phyloP scores from a whole-genome alignment of 2,113 vertebrate genomes.

The Taurulus bubalis region DNA sequence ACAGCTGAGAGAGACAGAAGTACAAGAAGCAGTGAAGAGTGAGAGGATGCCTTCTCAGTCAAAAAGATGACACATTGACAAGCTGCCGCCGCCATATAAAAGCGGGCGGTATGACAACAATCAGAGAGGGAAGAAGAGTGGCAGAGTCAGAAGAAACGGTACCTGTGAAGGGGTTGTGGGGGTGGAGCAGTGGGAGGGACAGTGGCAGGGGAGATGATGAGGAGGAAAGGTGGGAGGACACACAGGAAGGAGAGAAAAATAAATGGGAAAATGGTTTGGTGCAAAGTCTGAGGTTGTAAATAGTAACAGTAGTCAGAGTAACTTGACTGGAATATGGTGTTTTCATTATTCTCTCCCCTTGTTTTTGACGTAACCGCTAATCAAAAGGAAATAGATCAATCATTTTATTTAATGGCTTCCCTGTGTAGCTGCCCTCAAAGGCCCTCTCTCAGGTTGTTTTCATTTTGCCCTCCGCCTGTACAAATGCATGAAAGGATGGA shows the following conservation, averaged over 20 bases:
- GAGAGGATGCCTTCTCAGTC: slow-evolving; percentile 22
- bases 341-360: not conserved
- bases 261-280: not conserved
- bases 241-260: not conserved
- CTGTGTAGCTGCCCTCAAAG: slow-evolving; percentile 18
- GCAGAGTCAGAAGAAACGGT: not conserved
- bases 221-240: not conserved
- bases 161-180: not conserved
- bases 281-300: not conserved
- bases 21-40: slow-evolving; percentile 29
- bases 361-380: not conserved
- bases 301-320: not conserved
- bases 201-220: not conserved
- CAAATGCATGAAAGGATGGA: slow-evolving; percentile 7
- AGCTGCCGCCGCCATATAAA: not conserved
- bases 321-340: too few relatives aligned
- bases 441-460: slow-evolving; percentile 2
- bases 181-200: not conserved
- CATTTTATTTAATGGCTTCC: not conserved
- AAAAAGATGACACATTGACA: slow-evolving; percentile 33
- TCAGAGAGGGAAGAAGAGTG: not conserved
- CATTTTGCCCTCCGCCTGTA: not conserved
- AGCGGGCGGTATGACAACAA: not conserved
- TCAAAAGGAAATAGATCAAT: slow-evolving; percentile 12
- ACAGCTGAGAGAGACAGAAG: slow-evolving; percentile 15